A percentile compares a stretch with the other conserved stretches of the same genome.
Evolutionary conservation across 2,888 invertebrate genomes (phyloP).

Genomic region (Labia minor): DNA sequence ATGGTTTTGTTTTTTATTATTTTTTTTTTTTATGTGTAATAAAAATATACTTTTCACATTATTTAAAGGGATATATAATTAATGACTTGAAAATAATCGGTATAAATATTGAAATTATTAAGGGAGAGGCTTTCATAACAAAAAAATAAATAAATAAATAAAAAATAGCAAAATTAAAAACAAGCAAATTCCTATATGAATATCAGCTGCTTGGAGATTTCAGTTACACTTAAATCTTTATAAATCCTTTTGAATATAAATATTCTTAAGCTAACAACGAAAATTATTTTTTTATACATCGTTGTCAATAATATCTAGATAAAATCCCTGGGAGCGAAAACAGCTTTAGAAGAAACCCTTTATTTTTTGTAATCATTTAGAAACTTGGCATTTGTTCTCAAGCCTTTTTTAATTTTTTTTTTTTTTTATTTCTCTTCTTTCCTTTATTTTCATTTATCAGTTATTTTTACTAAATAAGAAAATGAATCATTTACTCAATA

Average conservation of each 20-base stretch:
- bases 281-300: not conserved
- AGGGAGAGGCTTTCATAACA: not conserved
- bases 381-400: constrained; percentile 13
- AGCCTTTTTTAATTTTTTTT: not conserved
- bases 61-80: constrained; percentile 3
- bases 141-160: not conserved
- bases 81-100: not conserved
- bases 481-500: not conserved
- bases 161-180: not conserved
- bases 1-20: too few species aligned
- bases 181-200: not conserved
- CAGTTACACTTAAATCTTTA: not conserved
- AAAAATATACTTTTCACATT: too few species aligned
- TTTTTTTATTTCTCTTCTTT: not conserved
- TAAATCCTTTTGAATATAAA: not conserved
- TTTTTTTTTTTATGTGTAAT: too few species aligned
- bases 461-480: not conserved
- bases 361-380: constrained; percentile 13
- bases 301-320: not conserved
- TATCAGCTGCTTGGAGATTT: not conserved
- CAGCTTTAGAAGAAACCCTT: not conserved
- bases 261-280: not conserved
- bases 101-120: not conserved
- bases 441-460: not conserved
- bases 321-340: not conserved